A percentile compares a stretch with the other conserved stretches of the same genome.
These are phyloP conservation scores for Strigamia crassipes DNA, from an alignment of 2,888 invertebrate species.

Conservation along the genomic window DNA sequence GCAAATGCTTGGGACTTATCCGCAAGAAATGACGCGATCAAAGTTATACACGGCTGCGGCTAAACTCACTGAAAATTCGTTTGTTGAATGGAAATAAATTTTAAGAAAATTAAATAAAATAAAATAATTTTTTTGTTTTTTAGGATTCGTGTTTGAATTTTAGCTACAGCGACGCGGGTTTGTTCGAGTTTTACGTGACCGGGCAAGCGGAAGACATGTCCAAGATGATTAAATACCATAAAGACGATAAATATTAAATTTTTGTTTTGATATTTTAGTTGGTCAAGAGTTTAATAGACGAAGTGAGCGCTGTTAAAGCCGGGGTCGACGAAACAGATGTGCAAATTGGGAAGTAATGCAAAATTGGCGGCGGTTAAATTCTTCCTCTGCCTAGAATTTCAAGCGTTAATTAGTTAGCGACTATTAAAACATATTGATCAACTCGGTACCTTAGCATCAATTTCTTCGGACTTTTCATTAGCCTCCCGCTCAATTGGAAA, in stretches of 20 bases:
- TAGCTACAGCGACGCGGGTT: constrained; percentile 83
- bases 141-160: constrained; percentile 74
- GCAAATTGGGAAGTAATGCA: constrained; percentile 26
- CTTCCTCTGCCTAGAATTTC: constrained; percentile 86
- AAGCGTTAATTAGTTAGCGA: background rate
- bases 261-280: background rate
- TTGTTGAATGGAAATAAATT: constrained; percentile 56
- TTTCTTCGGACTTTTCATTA: constrained; percentile 99
- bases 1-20: constrained; percentile 72
- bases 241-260: constrained; percentile 31
- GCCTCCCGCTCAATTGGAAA: constrained; percentile 98
- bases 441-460: constrained; percentile 79
- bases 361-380: too few species aligned
- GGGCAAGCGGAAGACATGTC: constrained; percentile 70
- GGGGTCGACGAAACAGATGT: background rate
- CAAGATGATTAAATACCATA: constrained; percentile 61
- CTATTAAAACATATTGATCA: background rate
- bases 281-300: background rate
- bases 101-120: background rate
- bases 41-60: constrained; percentile 68
- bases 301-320: background rate
- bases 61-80: constrained; percentile 55
- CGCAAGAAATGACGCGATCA: constrained; percentile 67
- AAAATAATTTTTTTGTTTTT: too few species aligned
- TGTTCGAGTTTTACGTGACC: constrained; percentile 75